A percentile compares a stretch with the other conserved stretches of the same genome.
Conservation (phyloP, 2,888 invertebrate genomes). For the Ypsolopha scabrella region DNA sequence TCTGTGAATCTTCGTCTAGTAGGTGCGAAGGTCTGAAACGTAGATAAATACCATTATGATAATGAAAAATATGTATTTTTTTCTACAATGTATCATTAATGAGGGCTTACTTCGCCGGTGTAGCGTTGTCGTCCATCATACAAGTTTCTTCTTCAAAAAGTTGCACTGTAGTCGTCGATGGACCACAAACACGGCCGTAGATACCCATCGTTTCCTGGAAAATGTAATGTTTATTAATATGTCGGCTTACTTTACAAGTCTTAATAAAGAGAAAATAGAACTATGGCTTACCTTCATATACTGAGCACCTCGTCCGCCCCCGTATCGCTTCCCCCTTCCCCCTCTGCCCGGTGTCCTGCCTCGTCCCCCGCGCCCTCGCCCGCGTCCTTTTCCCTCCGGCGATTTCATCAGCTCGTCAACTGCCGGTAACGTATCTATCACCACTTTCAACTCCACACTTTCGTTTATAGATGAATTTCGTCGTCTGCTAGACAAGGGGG, state of each 20-base stretch:
- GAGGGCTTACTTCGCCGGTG: constrained; percentile 50
- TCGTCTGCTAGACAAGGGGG: constrained; percentile 43
- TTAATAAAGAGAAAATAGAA: neutral
- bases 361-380: constrained; percentile 25
- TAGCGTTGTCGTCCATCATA: constrained; percentile 78
- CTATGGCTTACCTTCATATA: constrained; percentile 32
- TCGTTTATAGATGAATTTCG: constrained; percentile 30
- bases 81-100: neutral
- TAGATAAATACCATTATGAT: neutral
- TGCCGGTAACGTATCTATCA: constrained; percentile 20
- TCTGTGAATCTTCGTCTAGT: constrained; percentile 84
- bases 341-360: constrained; percentile 23
- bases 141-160: constrained; percentile 81
- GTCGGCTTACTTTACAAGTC: neutral
- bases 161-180: constrained; percentile 65
- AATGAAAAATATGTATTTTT: neutral
- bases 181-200: constrained; percentile 60
- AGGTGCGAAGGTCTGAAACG: constrained; percentile 50
- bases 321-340: constrained; percentile 44
- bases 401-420: constrained; percentile 35
- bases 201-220: constrained; percentile 62
- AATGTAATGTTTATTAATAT: neutral
- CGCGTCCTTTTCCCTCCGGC: constrained; percentile 25
- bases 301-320: constrained; percentile 48
- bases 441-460: constrained; percentile 26